phyloP scores from a whole-genome alignment of 2,113 vertebrate genomes.

The Melanostigma gelatinosum region DNA sequence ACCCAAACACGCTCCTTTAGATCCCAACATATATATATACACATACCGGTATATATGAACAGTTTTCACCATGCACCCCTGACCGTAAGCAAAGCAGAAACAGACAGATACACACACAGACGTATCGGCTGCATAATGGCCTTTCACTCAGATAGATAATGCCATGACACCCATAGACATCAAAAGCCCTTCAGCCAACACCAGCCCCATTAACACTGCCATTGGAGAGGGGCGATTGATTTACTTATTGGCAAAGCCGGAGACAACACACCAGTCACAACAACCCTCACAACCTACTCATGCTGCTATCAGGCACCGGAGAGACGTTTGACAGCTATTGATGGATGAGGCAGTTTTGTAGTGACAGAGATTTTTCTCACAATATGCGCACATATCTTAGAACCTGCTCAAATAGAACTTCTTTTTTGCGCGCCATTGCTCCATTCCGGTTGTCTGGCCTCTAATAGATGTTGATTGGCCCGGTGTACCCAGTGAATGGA shows the following conservation, averaged over 20 bases:
- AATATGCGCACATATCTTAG: background rate
- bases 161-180: constrained; percentile 30
- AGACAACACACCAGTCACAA: constrained; percentile 6
- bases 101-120: background rate
- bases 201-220: constrained; percentile 30
- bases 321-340: background rate
- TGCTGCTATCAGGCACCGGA: background rate
- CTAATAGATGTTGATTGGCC: background rate
- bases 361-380: background rate
- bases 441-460: background rate
- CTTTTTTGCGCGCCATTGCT: background rate
- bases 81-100: background rate
- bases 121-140: constrained; percentile 15
- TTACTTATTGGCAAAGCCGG: constrained; percentile 31
- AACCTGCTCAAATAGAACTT: background rate
- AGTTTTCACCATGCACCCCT: background rate
- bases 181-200: constrained; percentile 27
- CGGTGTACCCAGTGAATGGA: background rate
- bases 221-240: constrained; percentile 30
- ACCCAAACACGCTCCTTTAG: too few species aligned
- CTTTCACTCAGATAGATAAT: constrained; percentile 22
- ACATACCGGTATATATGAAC: background rate
- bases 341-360: constrained; percentile 3
- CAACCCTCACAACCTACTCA: constrained; percentile 12
- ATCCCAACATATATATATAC: background rate